A percentile compares a stretch with the other conserved stretches of the same genome.
phyloP scores from a whole-genome alignment of 1,140 invertebrate genomes.

The Lasioglossum baleicum region DNA sequence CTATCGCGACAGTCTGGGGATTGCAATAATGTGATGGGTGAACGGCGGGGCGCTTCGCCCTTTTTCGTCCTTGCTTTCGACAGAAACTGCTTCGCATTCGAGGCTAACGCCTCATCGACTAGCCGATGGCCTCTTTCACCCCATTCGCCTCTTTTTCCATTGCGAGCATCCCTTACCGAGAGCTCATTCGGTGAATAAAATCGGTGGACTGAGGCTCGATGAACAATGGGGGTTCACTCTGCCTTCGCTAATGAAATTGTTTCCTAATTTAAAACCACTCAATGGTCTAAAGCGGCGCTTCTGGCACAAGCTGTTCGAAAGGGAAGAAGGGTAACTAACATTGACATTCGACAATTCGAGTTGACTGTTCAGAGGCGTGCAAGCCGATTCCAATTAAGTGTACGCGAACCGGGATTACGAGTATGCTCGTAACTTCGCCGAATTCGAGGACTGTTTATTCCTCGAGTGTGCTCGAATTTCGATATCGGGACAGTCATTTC shows the following conservation, averaged over 20 bases:
- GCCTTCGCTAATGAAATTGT: conserved; percentile 64
- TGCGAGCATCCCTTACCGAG: not conserved
- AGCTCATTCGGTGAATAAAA: conserved; percentile 48
- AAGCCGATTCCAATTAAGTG: conserved; percentile 29
- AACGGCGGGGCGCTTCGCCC: not conserved
- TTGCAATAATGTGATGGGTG: conserved; percentile 61
- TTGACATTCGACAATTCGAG: conserved; percentile 48
- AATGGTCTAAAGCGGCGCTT: conserved; percentile 34
- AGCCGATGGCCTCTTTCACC: conserved; percentile 9
- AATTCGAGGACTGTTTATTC: conserved; percentile 2
- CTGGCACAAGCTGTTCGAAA: conserved; percentile 25
- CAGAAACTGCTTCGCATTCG: conserved; percentile 39
- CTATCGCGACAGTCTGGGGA: conserved; percentile 11
- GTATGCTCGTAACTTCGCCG: not conserved
- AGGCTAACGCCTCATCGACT: conserved; percentile 25
- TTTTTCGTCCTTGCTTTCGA: conserved; percentile 6
- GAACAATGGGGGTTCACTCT: conserved; percentile 45
- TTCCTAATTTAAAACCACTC: conserved; percentile 60
- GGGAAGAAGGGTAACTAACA: conserved; percentile 44
- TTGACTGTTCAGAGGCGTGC: conserved; percentile 17
- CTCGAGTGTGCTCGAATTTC: not conserved
- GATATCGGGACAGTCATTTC: not conserved
- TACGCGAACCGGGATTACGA: conserved; percentile 31
- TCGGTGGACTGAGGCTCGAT: conserved; percentile 24
- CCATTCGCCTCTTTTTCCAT: conserved; percentile 3